Base-by-base conservation (phyloP, 2,797 vertebrate species). In the Buphagus erythrorhynchus region DNA sequence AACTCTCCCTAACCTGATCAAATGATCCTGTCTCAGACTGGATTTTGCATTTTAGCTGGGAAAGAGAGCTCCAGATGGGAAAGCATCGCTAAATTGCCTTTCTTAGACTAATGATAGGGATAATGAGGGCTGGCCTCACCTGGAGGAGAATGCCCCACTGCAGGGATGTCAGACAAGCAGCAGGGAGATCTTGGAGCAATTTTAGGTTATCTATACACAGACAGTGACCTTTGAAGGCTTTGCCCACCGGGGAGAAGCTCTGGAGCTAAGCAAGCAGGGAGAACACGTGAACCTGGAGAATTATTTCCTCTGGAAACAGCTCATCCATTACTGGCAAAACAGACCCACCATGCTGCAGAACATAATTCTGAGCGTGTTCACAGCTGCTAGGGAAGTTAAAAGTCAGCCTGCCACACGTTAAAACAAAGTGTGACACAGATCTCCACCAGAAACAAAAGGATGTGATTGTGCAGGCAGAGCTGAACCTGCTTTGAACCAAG, bases 41-140 rank as follows among this genome's bases (percentile, higher is more conserved):
- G 1, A 16, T 58, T 84, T 86, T 75, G 25, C 49, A n/a, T 72
- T 74, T 90, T 6, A 79, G 42, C 46, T 1, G 3, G 18, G n/a
- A 43, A 72, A 20, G 69, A 45, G 54, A n/a, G 31, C 73, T 94
- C 84, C 95, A 93, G 79, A 78, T 90, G 73, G 86, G 69, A 88
- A 96, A 76, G 46, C 66, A 59, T 78, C 1, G 4, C 40, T 55
- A 72, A 88, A 93, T 62, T 93, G 49, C 31, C 69, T 76, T 75
- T 2, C 43, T 90, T 63, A 51, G 54, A 75, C 62, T 88, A 90
- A 94, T 76, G 69, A 45, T 1, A 7, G 40, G 25, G 63, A 38
- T 89, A 88, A 95, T 40, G 83, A 95, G 86, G 65, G 59, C 36
- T 90, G 25, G 22, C 43, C 71, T 92, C 55, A 94, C 80, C 92